phyloP scores from a whole-genome alignment of 2,888 invertebrate species.

The Belgica antarctica region DNA sequence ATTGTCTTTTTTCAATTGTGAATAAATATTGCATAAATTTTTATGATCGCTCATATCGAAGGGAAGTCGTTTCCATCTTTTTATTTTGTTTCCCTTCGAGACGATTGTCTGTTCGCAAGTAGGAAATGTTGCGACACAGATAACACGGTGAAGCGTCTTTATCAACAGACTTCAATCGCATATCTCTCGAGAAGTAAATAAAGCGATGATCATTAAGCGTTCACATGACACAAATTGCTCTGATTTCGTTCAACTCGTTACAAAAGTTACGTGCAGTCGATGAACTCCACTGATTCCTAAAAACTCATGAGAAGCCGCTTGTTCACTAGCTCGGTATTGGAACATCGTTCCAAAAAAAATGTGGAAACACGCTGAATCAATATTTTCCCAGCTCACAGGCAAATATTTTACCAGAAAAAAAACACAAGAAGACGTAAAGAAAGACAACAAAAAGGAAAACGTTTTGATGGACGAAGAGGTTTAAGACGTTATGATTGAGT shows the following conservation, averaged over 20 bases:
- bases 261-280: too few species aligned
- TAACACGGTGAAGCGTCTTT: not conserved
- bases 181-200: not conserved
- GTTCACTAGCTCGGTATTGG: not conserved
- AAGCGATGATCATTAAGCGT: slow-evolving; percentile 11
- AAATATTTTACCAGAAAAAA: slow-evolving; percentile 19
- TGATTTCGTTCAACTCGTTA: too few species aligned
- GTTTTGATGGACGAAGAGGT: slow-evolving; percentile 12
- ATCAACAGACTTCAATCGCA: not conserved
- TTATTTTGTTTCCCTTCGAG: not conserved
- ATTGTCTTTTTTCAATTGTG: slow-evolving; percentile 25
- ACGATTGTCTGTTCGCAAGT: slow-evolving; percentile 1
- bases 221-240: too few species aligned
- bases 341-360: not conserved
- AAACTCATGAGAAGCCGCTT: not conserved
- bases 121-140: not conserved
- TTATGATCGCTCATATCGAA: not conserved
- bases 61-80: not conserved
- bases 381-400: not conserved
- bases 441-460: not conserved
- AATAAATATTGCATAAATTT: slow-evolving; percentile 26
- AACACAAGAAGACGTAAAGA: not conserved
- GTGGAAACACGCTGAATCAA: slow-evolving; percentile 19
- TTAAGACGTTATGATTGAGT: not conserved
- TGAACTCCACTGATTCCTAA: too few species aligned